phyloP scores from a whole-genome alignment of 2,888 invertebrate genomes.

The Protophormia terraenovae region DNA sequence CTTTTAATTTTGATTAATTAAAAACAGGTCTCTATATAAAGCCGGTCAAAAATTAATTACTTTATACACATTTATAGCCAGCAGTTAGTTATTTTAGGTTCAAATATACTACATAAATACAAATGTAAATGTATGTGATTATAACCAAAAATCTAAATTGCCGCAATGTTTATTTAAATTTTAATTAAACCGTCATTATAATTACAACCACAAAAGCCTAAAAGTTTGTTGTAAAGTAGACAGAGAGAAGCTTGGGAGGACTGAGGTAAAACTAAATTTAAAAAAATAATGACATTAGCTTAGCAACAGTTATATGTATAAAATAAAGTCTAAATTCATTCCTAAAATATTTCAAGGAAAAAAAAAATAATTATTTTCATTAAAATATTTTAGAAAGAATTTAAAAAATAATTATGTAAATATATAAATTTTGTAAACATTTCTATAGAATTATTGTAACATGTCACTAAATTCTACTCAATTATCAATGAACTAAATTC shows the following conservation, averaged over 20 bases:
- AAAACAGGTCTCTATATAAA: background rate
- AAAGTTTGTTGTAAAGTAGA: background rate
- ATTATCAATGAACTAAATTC: background rate
- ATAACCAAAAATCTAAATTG: background rate
- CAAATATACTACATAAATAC: background rate
- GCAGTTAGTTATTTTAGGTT: background rate
- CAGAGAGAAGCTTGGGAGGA: too few species aligned
- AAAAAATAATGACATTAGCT: too few species aligned
- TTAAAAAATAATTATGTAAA: too few species aligned
- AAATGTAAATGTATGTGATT: background rate
- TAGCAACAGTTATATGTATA: too few species aligned
- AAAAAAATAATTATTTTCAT: too few species aligned
- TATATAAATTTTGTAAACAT: too few species aligned
- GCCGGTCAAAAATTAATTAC: background rate
- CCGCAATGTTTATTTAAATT: slow-evolving; percentile 14
- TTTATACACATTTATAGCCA: background rate
- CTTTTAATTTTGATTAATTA: background rate
- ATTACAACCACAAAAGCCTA: background rate
- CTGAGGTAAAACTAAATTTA: too few species aligned
- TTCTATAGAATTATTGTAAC: background rate
- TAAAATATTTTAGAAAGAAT: too few species aligned
- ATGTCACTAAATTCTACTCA: background rate
- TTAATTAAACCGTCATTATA: slow-evolving; percentile 39
- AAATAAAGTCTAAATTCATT: too few species aligned
- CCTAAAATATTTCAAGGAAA: too few species aligned